Conservation (phyloP, 1,140 invertebrate species). For the Zaprionus africanus region DNA sequence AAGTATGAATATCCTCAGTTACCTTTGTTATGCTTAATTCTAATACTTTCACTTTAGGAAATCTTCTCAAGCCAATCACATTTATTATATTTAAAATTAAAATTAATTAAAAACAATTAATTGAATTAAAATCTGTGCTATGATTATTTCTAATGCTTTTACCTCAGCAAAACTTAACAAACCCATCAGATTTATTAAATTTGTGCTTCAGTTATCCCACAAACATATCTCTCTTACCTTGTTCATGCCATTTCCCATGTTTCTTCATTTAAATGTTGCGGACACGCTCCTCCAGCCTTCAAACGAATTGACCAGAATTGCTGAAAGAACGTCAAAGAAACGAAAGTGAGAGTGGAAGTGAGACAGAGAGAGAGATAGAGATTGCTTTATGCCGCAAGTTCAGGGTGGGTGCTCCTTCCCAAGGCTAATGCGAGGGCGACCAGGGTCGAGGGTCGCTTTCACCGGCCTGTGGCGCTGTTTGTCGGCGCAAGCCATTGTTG, state of each 20-base stretch:
- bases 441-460: background rate
- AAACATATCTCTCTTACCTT: slow-evolving; percentile 85
- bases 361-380: background rate
- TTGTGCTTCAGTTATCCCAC: background rate
- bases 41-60: too few relatives aligned
- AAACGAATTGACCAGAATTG: slow-evolving; percentile 61
- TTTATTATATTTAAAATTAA: background rate
- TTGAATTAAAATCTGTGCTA: too few relatives aligned
- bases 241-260: slow-evolving; percentile 92
- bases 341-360: background rate
- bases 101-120: too few relatives aligned
- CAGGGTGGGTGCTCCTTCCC: slow-evolving; percentile 46
- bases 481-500: slow-evolving; percentile 39
- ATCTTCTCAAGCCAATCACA: too few relatives aligned
- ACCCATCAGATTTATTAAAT: background rate
- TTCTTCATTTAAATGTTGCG: slow-evolving; percentile 81
- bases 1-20: too few relatives aligned
- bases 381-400: slow-evolving; percentile 64
- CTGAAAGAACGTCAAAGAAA: slow-evolving; percentile 55
- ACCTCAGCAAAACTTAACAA: too few relatives aligned
- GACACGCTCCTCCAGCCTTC: slow-evolving; percentile 55
- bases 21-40: too few relatives aligned
- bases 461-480: slow-evolving; percentile 8
- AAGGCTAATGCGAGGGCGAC: slow-evolving; percentile 42
- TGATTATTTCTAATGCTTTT: too few relatives aligned